phyloP scores from a whole-genome alignment of 2,888 invertebrate species.

The Drosophila neotestacea region DNA sequence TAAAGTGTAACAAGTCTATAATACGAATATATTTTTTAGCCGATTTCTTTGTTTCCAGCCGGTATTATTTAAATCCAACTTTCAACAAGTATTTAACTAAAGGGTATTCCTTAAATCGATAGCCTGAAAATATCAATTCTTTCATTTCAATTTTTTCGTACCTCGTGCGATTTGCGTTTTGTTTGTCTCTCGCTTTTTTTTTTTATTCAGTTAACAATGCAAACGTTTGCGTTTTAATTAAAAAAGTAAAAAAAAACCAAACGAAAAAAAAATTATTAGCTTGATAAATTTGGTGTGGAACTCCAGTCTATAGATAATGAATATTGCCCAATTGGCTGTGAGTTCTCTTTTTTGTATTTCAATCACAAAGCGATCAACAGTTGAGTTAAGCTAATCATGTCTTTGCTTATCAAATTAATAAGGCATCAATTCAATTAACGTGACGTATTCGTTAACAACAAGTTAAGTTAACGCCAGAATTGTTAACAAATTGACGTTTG shows the following conservation, averaged over 20 bases:
- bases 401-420: slow-evolving; percentile 11
- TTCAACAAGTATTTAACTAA: not conserved
- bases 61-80: not conserved
- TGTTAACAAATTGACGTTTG: not conserved
- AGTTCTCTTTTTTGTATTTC: slow-evolving; percentile 1
- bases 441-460: slow-evolving; percentile 3
- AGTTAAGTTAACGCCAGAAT: not conserved
- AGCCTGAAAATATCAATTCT: slow-evolving; percentile 1
- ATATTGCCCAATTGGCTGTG: slow-evolving; percentile 7
- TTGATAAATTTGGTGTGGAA: slow-evolving; percentile 28
- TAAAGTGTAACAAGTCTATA: too few relatives aligned
- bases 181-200: slow-evolving; percentile 11
- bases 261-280: slow-evolving; percentile 17
- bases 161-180: slow-evolving; percentile 3
- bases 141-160: not conserved
- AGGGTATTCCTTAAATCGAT: slow-evolving; percentile 9
- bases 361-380: slow-evolving; percentile 5
- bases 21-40: too few relatives aligned
- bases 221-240: slow-evolving; percentile 63
- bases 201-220: slow-evolving; percentile 43
- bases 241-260: slow-evolving; percentile 8
- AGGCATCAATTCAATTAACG: slow-evolving; percentile 17
- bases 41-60: too few relatives aligned
- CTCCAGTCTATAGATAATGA: slow-evolving; percentile 12
- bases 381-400: not conserved